Evolutionary conservation across 2,797 vertebrate genomes (phyloP), one percentile per base, ranked within the genome.

Genomic region (Oreortyx pictus): DNA sequence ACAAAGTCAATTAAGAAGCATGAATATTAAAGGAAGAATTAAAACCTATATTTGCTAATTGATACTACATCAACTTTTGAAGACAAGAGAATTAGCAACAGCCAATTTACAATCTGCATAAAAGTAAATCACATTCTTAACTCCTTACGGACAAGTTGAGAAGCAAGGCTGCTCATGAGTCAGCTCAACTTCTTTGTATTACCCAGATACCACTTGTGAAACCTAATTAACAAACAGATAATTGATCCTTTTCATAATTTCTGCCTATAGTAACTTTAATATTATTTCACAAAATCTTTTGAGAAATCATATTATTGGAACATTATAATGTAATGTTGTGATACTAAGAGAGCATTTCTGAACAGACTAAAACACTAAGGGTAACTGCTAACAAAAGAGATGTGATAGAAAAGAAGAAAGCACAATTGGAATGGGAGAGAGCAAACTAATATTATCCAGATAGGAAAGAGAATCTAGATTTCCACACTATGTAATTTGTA

Each of bases 1-100:
- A 96, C 94, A 97, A 89, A 96, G 93, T 81, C 89, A 96, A 96
- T 94, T 97, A 97, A 84, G 96, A 97, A 95, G 93, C 93, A 93
- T 97, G 88, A 96, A 97, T 97, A 96, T 96, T 97, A 92, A 97
- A 96, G 41, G 76, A 65, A 96, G 77, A 82, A 95, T 93, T 96
- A 86, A 97, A 95, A 95, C 88, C 72, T 94, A 65, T 96, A 97
- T 89, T 95, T 96, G 50, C 61, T 96, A 96, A 97, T 95, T 90
- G 92, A 91, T 88, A 94, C 78, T 94, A 94, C 93, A 94, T 93
- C 92, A 97, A 79, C 74, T 87, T 33, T 29, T 74, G 82, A 93
- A 81, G 93, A 82, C 89, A 94, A 86, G 74, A 91, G 74, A 96
- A 95, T 62, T 87, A 94, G 81, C 77, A 95, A 62, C 23, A 92